phyloP scores from a whole-genome alignment of 1,140 invertebrate genomes.

The Zaprionus nigranus region DNA sequence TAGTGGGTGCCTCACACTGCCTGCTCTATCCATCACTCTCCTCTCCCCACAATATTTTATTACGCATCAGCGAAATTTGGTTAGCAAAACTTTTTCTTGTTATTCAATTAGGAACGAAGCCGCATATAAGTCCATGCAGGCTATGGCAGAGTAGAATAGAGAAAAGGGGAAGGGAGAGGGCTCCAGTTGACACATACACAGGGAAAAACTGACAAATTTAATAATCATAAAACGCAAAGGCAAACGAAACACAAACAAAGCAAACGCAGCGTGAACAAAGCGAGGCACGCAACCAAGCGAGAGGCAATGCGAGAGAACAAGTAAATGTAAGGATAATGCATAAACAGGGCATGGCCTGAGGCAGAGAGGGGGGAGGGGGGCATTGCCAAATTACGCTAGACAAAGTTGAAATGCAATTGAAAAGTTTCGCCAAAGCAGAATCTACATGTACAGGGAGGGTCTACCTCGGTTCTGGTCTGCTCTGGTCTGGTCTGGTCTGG shows the following conservation, averaged over 20 bases:
- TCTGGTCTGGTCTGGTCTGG: neutral
- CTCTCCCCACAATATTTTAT: neutral
- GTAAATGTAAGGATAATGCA: constrained; percentile 44
- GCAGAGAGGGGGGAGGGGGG: neutral
- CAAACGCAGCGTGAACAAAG: constrained; percentile 47
- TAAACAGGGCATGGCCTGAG: constrained; percentile 30
- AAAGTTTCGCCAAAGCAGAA: constrained; percentile 55
- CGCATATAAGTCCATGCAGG: neutral
- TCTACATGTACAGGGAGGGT: constrained; percentile 2
- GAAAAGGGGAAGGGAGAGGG: neutral
- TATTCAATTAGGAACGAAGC: neutral
- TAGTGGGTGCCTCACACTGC: too few relatives aligned
- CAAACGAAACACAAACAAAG: constrained; percentile 47
- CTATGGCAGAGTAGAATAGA: neutral
- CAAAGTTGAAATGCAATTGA: constrained; percentile 77
- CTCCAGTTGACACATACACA: constrained; percentile 5
- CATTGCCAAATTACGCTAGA: constrained; percentile 53
- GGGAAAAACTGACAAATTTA: constrained; percentile 48
- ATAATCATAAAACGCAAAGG: constrained; percentile 65
- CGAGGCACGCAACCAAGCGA: constrained; percentile 31
- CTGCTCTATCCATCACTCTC: too few relatives aligned
- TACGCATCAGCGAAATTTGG: constrained; percentile 1
- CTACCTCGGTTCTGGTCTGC: neutral
- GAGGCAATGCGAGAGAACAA: constrained; percentile 19
- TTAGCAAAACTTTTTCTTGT: constrained; percentile 11